These are phyloP conservation scores for Tinea trinotella DNA, from an alignment of 2,888 invertebrate species.

Conservation along the genomic window DNA sequence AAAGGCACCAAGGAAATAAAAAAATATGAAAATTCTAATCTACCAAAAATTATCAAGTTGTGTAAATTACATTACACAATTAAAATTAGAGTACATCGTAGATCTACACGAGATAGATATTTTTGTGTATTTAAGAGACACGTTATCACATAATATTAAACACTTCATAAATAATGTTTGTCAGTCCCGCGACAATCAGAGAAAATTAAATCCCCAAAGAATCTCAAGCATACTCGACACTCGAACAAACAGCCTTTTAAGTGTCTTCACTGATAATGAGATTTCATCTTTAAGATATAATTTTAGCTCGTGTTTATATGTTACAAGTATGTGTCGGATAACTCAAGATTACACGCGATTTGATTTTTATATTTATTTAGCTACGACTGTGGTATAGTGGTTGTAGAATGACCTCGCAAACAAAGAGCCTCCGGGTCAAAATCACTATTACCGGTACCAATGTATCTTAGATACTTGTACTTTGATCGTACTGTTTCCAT, in stretches of 20 bases:
- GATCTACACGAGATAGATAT: constrained; percentile 41
- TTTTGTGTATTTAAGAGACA: constrained; percentile 47
- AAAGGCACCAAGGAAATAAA: neutral
- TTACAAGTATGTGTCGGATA: neutral
- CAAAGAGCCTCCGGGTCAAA: too few relatives aligned
- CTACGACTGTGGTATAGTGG: too few relatives aligned
- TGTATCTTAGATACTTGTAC: too few relatives aligned
- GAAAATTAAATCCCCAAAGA: constrained; percentile 22
- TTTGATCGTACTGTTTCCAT: too few relatives aligned
- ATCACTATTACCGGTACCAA: too few relatives aligned
- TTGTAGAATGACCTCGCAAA: too few relatives aligned
- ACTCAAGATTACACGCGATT: neutral
- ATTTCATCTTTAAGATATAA: constrained; percentile 6
- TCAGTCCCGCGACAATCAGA: constrained; percentile 52
- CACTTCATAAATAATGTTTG: constrained; percentile 73
- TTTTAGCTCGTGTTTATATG: constrained; percentile 11
- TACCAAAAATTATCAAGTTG: neutral
- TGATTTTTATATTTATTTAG: constrained; percentile 3
- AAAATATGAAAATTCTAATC: neutral
- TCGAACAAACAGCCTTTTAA: neutral
- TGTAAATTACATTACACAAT: constrained; percentile 8
- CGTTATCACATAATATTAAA: constrained; percentile 64
- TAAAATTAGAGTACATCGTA: neutral
- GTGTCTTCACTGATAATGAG: constrained; percentile 14
- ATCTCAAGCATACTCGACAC: constrained; percentile 2